Evolutionary conservation across 2,797 vertebrate genomes (phyloP).

Genomic region (Lycodopsis pacificus): DNA sequence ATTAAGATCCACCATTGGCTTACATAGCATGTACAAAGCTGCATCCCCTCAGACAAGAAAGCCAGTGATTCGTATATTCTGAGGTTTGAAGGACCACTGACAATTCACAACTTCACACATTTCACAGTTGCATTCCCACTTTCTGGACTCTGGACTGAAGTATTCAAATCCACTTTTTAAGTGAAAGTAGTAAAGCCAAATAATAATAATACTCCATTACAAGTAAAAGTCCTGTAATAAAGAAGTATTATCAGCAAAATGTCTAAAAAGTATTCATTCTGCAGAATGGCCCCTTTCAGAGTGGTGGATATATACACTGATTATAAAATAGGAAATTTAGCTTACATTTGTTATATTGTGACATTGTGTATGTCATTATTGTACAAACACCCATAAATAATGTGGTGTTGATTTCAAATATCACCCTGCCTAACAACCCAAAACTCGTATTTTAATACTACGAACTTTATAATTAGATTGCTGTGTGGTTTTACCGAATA

Average conservation of each 20-base stretch:
- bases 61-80: conserved; percentile 36
- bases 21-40: conserved; percentile 28
- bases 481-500: not conserved
- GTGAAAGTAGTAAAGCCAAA: not conserved
- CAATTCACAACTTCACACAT: conserved; percentile 53
- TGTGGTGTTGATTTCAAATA: not conserved
- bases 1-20: conserved; percentile 25
- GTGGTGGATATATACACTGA: not conserved
- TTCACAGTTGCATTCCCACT: conserved; percentile 32
- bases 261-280: not conserved
- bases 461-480: not conserved
- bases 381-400: not conserved
- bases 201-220: not conserved
- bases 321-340: not conserved
- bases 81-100: conserved; percentile 24
- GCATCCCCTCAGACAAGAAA: conserved; percentile 46
- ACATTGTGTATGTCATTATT: not conserved
- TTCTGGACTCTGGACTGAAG: conserved; percentile 10
- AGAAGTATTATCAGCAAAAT: not conserved
- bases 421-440: not conserved
- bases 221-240: not conserved
- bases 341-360: not conserved
- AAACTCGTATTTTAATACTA: not conserved
- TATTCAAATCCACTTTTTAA: not conserved
- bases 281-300: not conserved